Conservation (phyloP, 2,113 vertebrate genomes). For the Ochotona curzoniae region DNA sequence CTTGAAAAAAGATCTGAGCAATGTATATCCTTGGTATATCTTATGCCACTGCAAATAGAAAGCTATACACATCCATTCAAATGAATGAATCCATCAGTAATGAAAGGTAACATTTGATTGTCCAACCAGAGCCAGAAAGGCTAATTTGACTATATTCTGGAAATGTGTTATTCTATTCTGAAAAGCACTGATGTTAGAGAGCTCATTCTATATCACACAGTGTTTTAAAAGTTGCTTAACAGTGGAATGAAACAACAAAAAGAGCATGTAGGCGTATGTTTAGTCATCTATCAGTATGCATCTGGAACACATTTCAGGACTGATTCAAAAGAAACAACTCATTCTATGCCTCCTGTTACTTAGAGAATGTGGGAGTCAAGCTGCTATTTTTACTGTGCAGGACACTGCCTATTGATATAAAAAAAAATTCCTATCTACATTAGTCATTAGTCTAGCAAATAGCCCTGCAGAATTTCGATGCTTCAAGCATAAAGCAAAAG, state of each 20-base stretch:
- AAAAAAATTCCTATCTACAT: constrained; percentile 80
- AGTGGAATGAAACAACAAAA: constrained; percentile 75
- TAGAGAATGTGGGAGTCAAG: constrained; percentile 85
- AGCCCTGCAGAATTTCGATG: constrained; percentile 70
- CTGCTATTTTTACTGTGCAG: constrained; percentile 85
- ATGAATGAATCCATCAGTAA: neutral
- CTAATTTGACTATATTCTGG: constrained; percentile 8
- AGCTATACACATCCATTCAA: neutral
- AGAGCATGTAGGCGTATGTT: constrained; percentile 84
- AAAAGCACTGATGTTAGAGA: constrained; percentile 69
- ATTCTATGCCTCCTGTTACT: constrained; percentile 83
- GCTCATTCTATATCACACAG: constrained; percentile 67
- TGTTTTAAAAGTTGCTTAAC: constrained; percentile 80
- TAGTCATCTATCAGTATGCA: constrained; percentile 83
- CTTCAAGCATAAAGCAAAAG: constrained; percentile 64
- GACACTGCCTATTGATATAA: constrained; percentile 82
- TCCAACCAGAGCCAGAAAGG: neutral
- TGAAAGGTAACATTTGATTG: neutral
- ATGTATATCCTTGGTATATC: neutral
- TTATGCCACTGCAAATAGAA: neutral
- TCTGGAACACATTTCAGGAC: constrained; percentile 83
- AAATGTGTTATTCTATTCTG: constrained; percentile 60
- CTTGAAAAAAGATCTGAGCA: neutral
- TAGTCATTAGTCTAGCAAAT: constrained; percentile 82
- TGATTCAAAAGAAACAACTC: constrained; percentile 83